These are phyloP conservation scores for Agrotis ipsilon DNA, from an alignment of 2,888 invertebrate genomes.

Conservation along the genomic window DNA sequence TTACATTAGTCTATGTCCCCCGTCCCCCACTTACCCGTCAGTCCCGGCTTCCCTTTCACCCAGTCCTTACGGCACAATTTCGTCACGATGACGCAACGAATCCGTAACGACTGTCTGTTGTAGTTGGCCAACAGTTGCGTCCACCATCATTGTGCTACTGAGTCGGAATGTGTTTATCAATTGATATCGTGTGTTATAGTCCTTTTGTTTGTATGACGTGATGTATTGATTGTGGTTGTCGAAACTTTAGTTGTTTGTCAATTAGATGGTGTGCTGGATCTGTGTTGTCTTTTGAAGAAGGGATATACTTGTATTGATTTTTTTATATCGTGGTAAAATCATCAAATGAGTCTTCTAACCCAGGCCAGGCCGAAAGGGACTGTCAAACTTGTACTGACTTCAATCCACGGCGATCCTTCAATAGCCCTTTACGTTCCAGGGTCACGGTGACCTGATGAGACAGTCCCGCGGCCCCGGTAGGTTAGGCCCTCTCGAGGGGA, in stretches of 20 bases:
- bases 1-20: conserved; percentile 11
- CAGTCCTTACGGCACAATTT: conserved; percentile 62
- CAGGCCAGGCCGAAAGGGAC: too few relatives aligned
- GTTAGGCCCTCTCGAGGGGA: too few relatives aligned
- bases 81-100: conserved; percentile 59
- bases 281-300: background rate
- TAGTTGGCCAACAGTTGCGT: conserved; percentile 53
- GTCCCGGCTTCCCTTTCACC: conserved; percentile 63
- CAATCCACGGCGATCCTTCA: too few relatives aligned
- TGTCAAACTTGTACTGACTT: too few relatives aligned
- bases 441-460: too few relatives aligned
- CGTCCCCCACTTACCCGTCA: conserved; percentile 42
- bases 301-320: background rate
- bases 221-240: conserved; percentile 28
- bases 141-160: conserved; percentile 46
- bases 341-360: too few relatives aligned
- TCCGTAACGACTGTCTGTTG: conserved; percentile 53
- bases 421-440: too few relatives aligned
- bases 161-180: conserved; percentile 39
- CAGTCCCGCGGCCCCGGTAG: too few relatives aligned
- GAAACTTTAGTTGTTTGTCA: conserved; percentile 5
- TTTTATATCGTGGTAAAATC: too few relatives aligned
- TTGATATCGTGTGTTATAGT: conserved; percentile 39
- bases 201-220: conserved; percentile 29
- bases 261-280: background rate